Evolutionary conservation across 1,140 invertebrate genomes (phyloP).

Genomic region (Cydia pomonella): DNA sequence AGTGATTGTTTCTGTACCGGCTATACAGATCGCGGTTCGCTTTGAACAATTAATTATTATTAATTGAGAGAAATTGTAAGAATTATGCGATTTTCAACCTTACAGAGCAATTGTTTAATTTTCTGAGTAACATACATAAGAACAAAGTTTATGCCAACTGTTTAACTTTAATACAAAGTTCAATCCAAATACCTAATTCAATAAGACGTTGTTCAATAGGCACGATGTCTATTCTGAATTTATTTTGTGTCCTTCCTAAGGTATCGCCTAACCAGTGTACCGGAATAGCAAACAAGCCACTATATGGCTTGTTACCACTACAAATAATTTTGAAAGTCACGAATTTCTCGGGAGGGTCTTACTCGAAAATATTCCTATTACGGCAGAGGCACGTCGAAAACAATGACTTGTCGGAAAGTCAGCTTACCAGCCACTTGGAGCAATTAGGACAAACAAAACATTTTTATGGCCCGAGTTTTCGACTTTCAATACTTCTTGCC

Average conservation of each 20-base stretch:
- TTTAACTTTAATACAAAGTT: too few species aligned
- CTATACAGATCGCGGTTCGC: conserved; percentile 61
- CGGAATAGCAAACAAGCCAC: conserved; percentile 34
- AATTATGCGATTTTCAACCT: conserved; percentile 53
- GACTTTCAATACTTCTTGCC: conserved; percentile 37
- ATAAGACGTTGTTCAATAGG: too few species aligned
- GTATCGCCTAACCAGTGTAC: not conserved
- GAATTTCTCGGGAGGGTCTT: conserved; percentile 54
- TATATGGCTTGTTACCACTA: conserved; percentile 40
- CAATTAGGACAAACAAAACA: conserved; percentile 78
- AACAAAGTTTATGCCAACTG: not conserved
- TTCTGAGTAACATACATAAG: conserved; percentile 54
- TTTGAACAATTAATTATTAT: conserved; percentile 58
- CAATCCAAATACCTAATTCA: too few species aligned
- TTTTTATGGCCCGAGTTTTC: conserved; percentile 63
- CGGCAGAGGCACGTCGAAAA: conserved; percentile 65
- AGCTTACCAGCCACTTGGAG: conserved; percentile 73
- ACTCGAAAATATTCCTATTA: conserved; percentile 71
- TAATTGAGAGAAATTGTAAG: conserved; percentile 58
- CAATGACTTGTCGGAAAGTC: conserved; percentile 72
- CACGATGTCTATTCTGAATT: not conserved
- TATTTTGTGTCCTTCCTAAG: not conserved
- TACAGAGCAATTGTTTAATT: conserved; percentile 64
- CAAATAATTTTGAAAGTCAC: conserved; percentile 64
- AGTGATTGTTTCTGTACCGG: conserved; percentile 73